Evolutionary conservation across 92 coral and sea anemone genomes (phyloP).

Genomic region (Parazoanthus atlanticus): DNA sequence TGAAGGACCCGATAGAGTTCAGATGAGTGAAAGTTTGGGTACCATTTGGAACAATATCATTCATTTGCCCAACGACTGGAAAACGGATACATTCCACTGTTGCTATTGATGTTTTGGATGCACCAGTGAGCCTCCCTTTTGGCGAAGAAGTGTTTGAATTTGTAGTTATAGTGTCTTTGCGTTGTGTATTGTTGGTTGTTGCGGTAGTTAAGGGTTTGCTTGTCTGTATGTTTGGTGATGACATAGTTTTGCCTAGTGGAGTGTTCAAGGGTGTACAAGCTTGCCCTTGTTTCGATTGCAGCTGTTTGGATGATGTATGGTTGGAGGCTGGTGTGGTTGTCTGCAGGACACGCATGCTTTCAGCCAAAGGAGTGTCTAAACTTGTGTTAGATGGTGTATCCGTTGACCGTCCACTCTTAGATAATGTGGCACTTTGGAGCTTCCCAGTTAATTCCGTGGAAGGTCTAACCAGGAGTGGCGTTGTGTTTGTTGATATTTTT

Average conservation of each 20-base stretch:
- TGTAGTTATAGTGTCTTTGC: neutral
- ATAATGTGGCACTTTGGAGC: neutral
- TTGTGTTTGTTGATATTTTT: neutral
- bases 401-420: neutral
- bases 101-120: constrained; percentile 1
- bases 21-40: neutral
- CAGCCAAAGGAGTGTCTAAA: neutral
- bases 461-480: neutral
- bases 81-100: neutral
- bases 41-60: neutral
- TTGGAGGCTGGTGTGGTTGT: neutral
- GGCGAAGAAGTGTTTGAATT: neutral
- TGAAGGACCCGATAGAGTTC: neutral
- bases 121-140: neutral
- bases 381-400: neutral
- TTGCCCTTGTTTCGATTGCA: neutral
- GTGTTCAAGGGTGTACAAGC: neutral
- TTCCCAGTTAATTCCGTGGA: neutral
- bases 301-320: neutral
- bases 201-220: neutral
- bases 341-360: neutral
- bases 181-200: neutral
- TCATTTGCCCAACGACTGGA: neutral
- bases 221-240: neutral
- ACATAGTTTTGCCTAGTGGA: neutral